Evolutionary conservation across 2,113 vertebrate genomes (phyloP), one percentile per base, ranked within the genome.

Genomic region (Cottus gobio): DNA sequence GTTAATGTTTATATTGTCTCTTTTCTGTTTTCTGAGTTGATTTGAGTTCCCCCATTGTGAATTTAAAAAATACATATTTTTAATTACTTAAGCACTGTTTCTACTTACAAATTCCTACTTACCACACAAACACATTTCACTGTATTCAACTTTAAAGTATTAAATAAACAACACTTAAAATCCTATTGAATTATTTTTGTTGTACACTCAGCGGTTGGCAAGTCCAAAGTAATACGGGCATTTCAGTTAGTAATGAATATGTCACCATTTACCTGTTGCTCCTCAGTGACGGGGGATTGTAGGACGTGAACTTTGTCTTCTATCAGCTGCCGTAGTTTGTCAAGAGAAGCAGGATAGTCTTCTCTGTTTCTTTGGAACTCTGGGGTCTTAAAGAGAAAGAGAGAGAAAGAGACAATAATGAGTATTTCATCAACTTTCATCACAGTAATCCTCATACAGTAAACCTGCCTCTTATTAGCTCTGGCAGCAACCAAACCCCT

Each of bases 281-380:
- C 54, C 44, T 90, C 77, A 22, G 36, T 13, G 80, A 80, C 12
- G 46, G 46, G 44, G 2, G 77, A 67, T n/a, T 62, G 71, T 2
- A 91, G 78, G 80, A 88, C 12, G 52, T 77, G 57, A 71, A 90
- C 65, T 61, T 84, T 87, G 67, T 86, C 85, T 71, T 90, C 81
- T 71, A 89, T 85, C 46, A 88, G 89, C 75, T 89, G 67, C 36
- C 44, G 83, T 42, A 93, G 84, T 26, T 85, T 79, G 15, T 81
- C 71, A 71, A 86, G 44, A 0, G 83, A 90, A 48, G 79, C 75
- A 22, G 86, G 77, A 16, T 82, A 31, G 28, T 64, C 82, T 39
- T 79, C 85, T 71, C 26, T 48, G 60, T 42, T 58, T 73, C 28
- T 74, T 77, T 71, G 85, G 39, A 73, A 30, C 30, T 77, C 80